These are phyloP conservation scores for Hydropsyche betteni DNA, from an alignment of 2,888 invertebrate genomes.

Conservation along the genomic window DNA sequence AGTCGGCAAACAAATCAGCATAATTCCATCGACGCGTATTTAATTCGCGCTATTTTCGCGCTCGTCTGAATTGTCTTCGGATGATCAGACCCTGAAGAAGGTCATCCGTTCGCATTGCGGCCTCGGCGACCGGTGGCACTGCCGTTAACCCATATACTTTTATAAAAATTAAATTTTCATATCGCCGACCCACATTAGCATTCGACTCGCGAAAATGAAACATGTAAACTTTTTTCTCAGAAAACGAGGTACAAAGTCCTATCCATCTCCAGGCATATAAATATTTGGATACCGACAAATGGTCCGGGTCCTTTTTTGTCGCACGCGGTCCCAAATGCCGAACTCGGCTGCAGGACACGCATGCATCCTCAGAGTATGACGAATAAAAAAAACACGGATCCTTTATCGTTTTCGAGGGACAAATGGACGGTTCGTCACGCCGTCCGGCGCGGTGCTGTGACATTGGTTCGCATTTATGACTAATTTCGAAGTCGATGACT, in stretches of 20 bases:
- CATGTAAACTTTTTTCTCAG: neutral
- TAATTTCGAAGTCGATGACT: conserved; percentile 6
- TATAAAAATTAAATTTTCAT: conserved; percentile 2
- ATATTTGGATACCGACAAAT: conserved; percentile 31
- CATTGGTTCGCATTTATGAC: conserved; percentile 28
- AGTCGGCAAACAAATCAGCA: no score
- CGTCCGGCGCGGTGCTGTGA: conserved; percentile 37
- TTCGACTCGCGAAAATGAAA: no score
- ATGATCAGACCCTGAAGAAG: conserved; percentile 9
- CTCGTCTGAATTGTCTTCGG: conserved; percentile 7
- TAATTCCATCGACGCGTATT: no score
- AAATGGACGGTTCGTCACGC: conserved; percentile 24
- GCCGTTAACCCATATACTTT: conserved; percentile 21
- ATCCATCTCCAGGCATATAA: conserved; percentile 19
- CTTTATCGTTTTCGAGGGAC: conserved; percentile 31
- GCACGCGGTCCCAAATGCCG: conserved; percentile 20
- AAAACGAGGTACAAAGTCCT: neutral
- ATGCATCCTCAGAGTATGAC: neutral
- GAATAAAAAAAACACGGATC: neutral
- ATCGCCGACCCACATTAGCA: neutral
- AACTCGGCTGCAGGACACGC: neutral
- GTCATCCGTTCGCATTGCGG: conserved; percentile 10
- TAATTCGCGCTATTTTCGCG: no score
- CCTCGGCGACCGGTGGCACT: conserved; percentile 22
- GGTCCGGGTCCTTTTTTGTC: conserved; percentile 30